Base-by-base conservation (phyloP, 2,888 invertebrate species). In the Stenoptilia bipunctidactyla region DNA sequence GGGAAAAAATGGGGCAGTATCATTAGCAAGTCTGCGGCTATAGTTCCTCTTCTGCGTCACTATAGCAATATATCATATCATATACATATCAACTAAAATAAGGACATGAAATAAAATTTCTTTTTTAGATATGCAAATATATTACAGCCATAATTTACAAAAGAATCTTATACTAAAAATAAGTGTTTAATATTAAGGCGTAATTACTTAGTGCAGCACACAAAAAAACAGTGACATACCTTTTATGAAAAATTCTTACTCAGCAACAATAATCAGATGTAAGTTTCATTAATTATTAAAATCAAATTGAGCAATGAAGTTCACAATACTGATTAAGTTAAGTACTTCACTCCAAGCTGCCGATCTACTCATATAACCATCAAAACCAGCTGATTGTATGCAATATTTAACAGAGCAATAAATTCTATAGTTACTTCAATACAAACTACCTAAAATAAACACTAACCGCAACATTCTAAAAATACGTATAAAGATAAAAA, bases 91-190 rank as follows among this genome's bases (percentile, higher is more conserved):
- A n/a, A n/a, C n/a, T n/a, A n/a, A n/a, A n/a, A n/a, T n/a, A n/a
- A n/a, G n/a, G n/a, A n/a, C n/a, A n/a, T n/a, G n/a, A n/a, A n/a
- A n/a, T n/a, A n/a, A n/a, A n/a, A n/a, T n/a, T n/a, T n/a, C n/a
- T n/a, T n/a, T n/a, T n/a, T n/a, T n/a, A n/a, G n/a, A n/a, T 71
- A 69, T 61, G 57, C 57, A 56, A 66, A 70, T 76, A 73, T 73
- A 76, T 71, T 73, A 73, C 67, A 72, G 63, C 50, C 57, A 71
- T 61, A 71, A 72, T 71, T 72, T 72, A 70, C 66, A 70, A 48
- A 48, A 55, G 54, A 54, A 53, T 52, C 56, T 51, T 33, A n/a
- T 9, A 48, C 48, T 55, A 55, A 54, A 53, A 52, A 56, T 51
- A 9, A n/a, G 4, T 8, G 8, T n/a, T 33, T 33, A 33, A 33